These are phyloP conservation scores for Ennomos erosarius DNA, from an alignment of 2,888 invertebrate genomes.

Conservation along the genomic window DNA sequence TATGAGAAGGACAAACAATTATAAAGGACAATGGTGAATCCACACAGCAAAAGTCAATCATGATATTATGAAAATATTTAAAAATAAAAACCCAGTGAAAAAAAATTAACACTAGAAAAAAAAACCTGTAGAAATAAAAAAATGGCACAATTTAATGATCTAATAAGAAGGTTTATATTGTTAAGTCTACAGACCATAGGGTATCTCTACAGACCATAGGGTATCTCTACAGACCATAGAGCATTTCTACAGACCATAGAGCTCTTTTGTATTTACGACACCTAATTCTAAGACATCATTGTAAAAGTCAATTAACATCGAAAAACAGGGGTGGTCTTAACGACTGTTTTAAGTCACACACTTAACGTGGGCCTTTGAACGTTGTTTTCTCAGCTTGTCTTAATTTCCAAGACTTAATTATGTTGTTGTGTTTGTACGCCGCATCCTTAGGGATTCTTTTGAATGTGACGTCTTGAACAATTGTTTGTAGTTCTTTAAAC, in stretches of 20 bases:
- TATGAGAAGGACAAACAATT: too few relatives aligned
- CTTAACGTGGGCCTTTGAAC: constrained; percentile 31
- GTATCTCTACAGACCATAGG: too few relatives aligned
- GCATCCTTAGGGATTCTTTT: constrained; percentile 38
- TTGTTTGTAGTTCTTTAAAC: constrained; percentile 30
- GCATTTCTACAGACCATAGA: neutral
- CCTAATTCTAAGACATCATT: constrained; percentile 28
- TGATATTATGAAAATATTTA: too few relatives aligned
- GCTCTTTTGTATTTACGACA: constrained; percentile 13
- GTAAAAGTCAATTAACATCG: constrained; percentile 32
- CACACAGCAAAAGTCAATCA: too few relatives aligned
- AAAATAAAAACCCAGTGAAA: too few relatives aligned
- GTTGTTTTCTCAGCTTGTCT: constrained; percentile 40
- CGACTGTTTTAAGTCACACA: constrained; percentile 35
- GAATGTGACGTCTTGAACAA: constrained; percentile 24
- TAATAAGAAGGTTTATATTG: too few relatives aligned
- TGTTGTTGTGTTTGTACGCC: constrained; percentile 34
- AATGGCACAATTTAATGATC: too few relatives aligned
- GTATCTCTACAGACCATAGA: neutral
- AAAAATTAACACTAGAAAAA: too few relatives aligned
- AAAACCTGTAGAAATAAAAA: too few relatives aligned
- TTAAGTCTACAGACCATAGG: too few relatives aligned
- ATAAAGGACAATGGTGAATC: too few relatives aligned
- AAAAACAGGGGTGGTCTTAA: constrained; percentile 37
- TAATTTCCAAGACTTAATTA: constrained; percentile 31